A percentile compares a stretch with the other conserved stretches of the same genome.
Evolutionary conservation across 2,113 vertebrate species (phyloP).

Genomic region (Hassar affinis): DNA sequence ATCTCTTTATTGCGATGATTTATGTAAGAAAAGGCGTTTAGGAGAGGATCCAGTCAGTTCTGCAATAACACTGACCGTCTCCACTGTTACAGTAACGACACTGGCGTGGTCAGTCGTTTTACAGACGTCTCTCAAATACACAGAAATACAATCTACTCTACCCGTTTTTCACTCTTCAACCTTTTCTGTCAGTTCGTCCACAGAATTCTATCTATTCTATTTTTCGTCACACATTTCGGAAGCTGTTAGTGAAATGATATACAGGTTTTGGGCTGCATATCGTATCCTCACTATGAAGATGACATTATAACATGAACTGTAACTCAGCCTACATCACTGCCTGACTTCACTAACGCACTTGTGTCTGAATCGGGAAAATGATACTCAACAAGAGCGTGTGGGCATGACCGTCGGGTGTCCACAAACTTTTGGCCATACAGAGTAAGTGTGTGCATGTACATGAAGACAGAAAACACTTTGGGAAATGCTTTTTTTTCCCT

Average conservation of each 20-base stretch:
- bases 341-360: neutral
- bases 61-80: no score
- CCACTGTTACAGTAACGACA: no score
- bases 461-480: neutral
- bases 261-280: no score
- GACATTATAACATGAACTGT: neutral
- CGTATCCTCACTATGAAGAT: neutral
- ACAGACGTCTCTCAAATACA: neutral
- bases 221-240: no score
- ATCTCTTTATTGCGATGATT: neutral
- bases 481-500: slow-evolving; percentile 1
- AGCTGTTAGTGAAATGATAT: no score
- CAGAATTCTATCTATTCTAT: no score
- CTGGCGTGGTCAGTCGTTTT: neutral
- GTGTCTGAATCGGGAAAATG: neutral
- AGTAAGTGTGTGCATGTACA: slow-evolving; percentile 4
- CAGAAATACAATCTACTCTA: neutral
- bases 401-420: neutral
- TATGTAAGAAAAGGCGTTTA: no score
- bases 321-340: neutral
- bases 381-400: neutral
- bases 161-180: neutral
- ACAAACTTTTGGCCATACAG: neutral
- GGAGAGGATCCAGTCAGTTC: no score
- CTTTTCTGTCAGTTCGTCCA: no score